Evolutionary conservation across 2,797 vertebrate species (phyloP).

Genomic region (Sternotherus odoratus): DNA sequence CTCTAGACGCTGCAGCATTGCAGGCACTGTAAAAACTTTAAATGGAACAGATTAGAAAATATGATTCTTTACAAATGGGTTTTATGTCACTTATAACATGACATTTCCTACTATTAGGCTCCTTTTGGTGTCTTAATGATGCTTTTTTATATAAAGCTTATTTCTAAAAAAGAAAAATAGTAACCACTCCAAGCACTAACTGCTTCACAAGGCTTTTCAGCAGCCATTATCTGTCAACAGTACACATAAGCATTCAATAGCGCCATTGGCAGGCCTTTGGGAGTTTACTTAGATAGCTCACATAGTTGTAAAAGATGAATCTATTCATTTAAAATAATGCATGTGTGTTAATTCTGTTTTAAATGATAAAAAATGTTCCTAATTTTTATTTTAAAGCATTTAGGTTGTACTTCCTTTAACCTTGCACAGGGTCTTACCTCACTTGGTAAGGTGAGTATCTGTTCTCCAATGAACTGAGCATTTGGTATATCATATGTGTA

Average conservation of each 20-base stretch:
- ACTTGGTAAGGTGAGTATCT: not conserved
- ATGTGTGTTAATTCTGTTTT: slow-evolving; percentile 61
- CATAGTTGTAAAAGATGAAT: slow-evolving; percentile 50
- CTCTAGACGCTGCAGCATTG: not conserved
- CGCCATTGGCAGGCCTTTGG: slow-evolving; percentile 57
- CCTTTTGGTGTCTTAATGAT: not conserved
- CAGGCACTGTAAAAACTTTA: not conserved
- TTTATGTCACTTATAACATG: not conserved
- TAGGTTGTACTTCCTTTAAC: slow-evolving; percentile 15
- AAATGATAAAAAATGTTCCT: slow-evolving; percentile 43
- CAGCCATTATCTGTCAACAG: slow-evolving; percentile 41
- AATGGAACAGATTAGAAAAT: not conserved
- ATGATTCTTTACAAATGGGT: not conserved
- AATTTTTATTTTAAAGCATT: not conserved
- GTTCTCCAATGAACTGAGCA: not conserved
- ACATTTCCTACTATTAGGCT: slow-evolving; percentile 46
- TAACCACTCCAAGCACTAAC: slow-evolving; percentile 30
- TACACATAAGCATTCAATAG: slow-evolving; percentile 59
- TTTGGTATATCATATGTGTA: not conserved
- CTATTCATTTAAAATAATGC: slow-evolving; percentile 65
- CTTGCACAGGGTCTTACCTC: not conserved
- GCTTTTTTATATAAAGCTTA: not conserved
- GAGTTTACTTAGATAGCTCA: slow-evolving; percentile 52
- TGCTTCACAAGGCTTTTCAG: slow-evolving; percentile 42
- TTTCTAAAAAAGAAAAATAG: slow-evolving; percentile 33